phyloP scores from a whole-genome alignment of 2,797 vertebrate genomes.

The Avahi laniger region DNA sequence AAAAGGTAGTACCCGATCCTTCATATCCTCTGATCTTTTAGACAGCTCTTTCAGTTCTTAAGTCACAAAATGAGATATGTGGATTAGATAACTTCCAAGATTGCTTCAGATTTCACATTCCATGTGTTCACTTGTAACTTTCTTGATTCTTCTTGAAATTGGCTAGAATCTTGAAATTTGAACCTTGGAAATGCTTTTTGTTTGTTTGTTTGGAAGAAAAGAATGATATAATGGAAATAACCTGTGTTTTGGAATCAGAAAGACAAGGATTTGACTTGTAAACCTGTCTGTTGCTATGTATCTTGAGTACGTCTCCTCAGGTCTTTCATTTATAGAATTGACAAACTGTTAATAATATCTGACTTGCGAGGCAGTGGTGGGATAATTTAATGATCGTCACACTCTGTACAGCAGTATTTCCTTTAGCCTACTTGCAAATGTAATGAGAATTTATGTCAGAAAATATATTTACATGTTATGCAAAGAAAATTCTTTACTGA shows the following conservation, averaged over 20 bases:
- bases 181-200: neutral
- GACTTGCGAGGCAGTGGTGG: neutral
- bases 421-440: neutral
- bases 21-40: neutral
- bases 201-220: neutral
- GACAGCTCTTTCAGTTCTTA: neutral
- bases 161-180: neutral
- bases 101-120: neutral
- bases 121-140: neutral
- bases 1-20: neutral
- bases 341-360: neutral
- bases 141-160: neutral
- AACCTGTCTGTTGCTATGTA: neutral
- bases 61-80: neutral
- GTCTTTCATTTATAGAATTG: neutral
- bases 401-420: neutral
- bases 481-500: constrained; percentile 44
- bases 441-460: neutral
- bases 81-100: neutral
- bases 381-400: neutral
- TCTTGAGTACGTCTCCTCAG: neutral
- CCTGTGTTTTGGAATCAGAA: neutral
- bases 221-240: neutral
- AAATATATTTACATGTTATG: constrained; percentile 41
- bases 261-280: neutral